Evolutionary conservation across 2,797 vertebrate species (phyloP).

Genomic region (Chaetophractus vellerosus): DNA sequence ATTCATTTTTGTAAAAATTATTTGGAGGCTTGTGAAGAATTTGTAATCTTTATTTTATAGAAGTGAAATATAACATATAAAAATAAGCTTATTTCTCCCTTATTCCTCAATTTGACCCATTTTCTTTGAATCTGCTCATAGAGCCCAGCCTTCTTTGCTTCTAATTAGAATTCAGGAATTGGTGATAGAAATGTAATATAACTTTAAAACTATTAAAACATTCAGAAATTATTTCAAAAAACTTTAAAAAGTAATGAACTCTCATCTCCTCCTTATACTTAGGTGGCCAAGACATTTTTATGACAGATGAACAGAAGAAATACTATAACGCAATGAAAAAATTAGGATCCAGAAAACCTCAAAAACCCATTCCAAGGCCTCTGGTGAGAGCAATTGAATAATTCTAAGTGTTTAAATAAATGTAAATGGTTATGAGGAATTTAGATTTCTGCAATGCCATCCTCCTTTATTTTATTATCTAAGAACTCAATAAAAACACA

Average conservation of each 20-base stretch:
- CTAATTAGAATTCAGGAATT: background rate
- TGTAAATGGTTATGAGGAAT: background rate
- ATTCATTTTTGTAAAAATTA: conserved; percentile 24
- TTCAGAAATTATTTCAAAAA: conserved; percentile 46
- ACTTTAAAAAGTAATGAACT: conserved; percentile 53
- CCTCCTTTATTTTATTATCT: background rate
- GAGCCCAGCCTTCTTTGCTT: background rate
- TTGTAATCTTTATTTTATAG: background rate
- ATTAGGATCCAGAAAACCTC: conserved; percentile 90
- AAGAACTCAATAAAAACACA: background rate
- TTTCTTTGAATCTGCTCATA: background rate
- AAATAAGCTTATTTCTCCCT: background rate
- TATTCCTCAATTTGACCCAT: background rate
- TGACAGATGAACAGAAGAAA: conserved; percentile 91
- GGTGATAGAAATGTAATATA: conserved; percentile 25
- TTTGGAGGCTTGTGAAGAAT: background rate
- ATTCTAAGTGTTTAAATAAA: background rate
- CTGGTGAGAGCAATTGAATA: conserved; percentile 84
- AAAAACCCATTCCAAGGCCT: conserved; percentile 89
- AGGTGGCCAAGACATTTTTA: conserved; percentile 91
- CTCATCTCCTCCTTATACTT: conserved; percentile 86
- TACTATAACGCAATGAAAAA: conserved; percentile 92
- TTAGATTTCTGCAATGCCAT: background rate
- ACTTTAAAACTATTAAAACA: conserved; percentile 48
- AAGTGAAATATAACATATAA: conserved; percentile 7